Evolutionary conservation across 2,797 vertebrate genomes (phyloP).

Genomic region (Champsocephalus gunnari): DNA sequence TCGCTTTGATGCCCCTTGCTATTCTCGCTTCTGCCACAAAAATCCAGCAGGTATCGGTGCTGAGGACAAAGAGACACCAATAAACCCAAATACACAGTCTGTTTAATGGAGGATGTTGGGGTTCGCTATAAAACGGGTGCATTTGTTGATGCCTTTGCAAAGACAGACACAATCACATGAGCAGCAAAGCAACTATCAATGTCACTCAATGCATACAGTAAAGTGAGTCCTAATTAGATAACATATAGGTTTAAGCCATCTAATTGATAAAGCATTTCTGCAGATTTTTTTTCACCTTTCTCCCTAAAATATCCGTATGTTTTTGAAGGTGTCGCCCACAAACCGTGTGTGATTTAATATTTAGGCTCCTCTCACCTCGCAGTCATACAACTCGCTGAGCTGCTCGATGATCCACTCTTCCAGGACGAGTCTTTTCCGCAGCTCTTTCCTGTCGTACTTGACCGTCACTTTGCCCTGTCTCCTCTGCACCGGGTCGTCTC

Average conservation of each 20-base stretch:
- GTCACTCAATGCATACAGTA: neutral
- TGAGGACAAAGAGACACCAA: constrained; percentile 45
- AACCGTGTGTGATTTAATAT: neutral
- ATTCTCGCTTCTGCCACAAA: neutral
- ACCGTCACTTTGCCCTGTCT: constrained; percentile 97
- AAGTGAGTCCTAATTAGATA: neutral
- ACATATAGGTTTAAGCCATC: neutral
- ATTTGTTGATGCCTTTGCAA: neutral
- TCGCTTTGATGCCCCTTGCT: neutral
- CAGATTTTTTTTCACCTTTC: neutral
- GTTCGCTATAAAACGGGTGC: neutral
- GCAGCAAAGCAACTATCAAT: neutral
- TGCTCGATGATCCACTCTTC: constrained; percentile 99
- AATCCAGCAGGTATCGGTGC: constrained; percentile 10
- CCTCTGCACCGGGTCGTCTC: constrained; percentile 87
- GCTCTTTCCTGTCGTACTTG: constrained; percentile 98
- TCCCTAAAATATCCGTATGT: neutral
- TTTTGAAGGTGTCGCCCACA: neutral
- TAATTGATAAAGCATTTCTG: neutral
- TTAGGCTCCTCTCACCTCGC: constrained; percentile 86
- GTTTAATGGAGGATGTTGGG: neutral
- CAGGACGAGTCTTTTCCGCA: constrained; percentile 93
- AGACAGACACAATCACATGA: too few species aligned
- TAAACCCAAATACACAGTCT: neutral
- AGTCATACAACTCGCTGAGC: constrained; percentile 95